phyloP scores from a whole-genome alignment of 2,113 vertebrate genomes.

The Pseudolaguvia tuberculata region DNA sequence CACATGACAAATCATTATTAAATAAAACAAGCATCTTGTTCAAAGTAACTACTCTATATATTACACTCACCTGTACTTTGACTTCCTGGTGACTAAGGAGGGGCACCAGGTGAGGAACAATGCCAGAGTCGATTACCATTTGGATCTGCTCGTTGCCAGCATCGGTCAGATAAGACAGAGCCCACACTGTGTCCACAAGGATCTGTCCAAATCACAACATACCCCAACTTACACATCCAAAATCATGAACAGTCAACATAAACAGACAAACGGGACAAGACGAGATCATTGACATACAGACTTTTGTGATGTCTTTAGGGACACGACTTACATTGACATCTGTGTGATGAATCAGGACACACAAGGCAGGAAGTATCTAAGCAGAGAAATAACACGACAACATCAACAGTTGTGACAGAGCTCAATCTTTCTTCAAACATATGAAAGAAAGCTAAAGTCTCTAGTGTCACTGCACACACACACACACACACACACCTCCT shows the following conservation, averaged over 20 bases:
- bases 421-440: background rate
- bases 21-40: too few species aligned
- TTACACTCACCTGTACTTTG: constrained; percentile 88
- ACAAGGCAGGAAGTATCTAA: constrained; percentile 95
- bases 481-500: constrained; percentile 76
- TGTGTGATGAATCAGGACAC: constrained; percentile 95
- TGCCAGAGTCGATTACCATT: constrained; percentile 98
- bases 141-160: constrained; percentile 99
- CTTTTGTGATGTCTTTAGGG: background rate
- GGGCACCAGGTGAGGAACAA: constrained; percentile 94
- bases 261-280: background rate
- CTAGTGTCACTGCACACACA: too few species aligned
- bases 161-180: constrained; percentile 95
- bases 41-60: background rate
- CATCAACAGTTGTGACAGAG: too few species aligned
- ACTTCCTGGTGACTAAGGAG: constrained; percentile 98
- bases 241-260: background rate
- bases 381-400: background rate
- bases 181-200: constrained; percentile 98
- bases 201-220: constrained; percentile 71
- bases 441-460: background rate
- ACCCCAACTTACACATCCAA: background rate
- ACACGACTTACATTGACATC: constrained; percentile 92
- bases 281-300: background rate
- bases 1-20: too few species aligned